These are phyloP conservation scores for Leontocebus nigricollis DNA, from an alignment of 2,797 vertebrate genomes.

Conservation along the genomic window DNA sequence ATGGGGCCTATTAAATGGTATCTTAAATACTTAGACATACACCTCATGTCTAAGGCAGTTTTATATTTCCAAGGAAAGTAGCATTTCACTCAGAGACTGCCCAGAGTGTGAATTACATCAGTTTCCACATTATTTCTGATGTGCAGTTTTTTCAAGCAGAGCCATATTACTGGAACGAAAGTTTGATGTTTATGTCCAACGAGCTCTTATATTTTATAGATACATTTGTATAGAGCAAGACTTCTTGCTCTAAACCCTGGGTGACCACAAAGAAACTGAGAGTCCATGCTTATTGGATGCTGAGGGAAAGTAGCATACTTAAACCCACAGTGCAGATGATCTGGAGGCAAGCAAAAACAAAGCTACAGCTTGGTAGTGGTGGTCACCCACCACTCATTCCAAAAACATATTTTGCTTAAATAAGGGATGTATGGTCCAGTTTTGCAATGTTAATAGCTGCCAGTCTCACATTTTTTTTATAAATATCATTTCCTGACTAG, in stretches of 20 bases:
- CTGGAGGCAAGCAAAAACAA: slow-evolving; percentile 39
- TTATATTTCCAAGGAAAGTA: slow-evolving; percentile 69
- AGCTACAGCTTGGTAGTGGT: background rate
- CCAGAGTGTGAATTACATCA: slow-evolving; percentile 49
- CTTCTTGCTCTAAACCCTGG: slow-evolving; percentile 53
- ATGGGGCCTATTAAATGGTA: slow-evolving; percentile 1
- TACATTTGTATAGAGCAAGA: slow-evolving; percentile 53
- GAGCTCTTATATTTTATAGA: slow-evolving; percentile 49
- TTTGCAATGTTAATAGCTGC: slow-evolving; percentile 78
- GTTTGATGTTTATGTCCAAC: background rate
- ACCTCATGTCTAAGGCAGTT: slow-evolving; percentile 67
- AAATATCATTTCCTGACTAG: slow-evolving; percentile 73
- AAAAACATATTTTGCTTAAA: slow-evolving; percentile 61
- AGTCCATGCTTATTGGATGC: slow-evolving; percentile 23
- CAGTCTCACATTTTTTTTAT: slow-evolving; percentile 66
- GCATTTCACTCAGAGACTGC: slow-evolving; percentile 68
- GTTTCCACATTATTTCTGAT: slow-evolving; percentile 55
- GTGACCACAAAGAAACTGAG: slow-evolving; percentile 61
- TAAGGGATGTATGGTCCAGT: slow-evolving; percentile 81
- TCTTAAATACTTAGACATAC: slow-evolving; percentile 18
- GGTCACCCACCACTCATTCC: background rate
- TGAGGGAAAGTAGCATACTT: slow-evolving; percentile 51
- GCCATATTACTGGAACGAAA: slow-evolving; percentile 30
- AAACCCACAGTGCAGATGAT: slow-evolving; percentile 51
- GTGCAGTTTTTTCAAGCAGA: slow-evolving; percentile 51